A percentile compares a stretch with the other conserved stretches of the same genome.
phyloP scores from a whole-genome alignment of 2,113 vertebrate genomes.

The Benthochromis sp. region DNA sequence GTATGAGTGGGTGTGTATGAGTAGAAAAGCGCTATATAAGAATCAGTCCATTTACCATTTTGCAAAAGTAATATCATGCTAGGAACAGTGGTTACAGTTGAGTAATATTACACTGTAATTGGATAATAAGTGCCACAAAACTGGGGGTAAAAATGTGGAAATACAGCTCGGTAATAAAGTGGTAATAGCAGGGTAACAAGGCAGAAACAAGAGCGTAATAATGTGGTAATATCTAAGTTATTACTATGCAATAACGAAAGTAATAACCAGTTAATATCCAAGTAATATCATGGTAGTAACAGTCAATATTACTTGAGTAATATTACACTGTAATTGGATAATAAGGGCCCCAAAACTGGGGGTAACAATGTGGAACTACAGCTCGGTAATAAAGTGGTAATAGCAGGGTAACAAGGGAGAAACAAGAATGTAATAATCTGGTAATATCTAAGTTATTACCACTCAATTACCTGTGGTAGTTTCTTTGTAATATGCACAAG shows the following conservation, averaged over 20 bases:
- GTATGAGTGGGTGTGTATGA: neutral
- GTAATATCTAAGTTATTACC: neutral
- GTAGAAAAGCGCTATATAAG: neutral
- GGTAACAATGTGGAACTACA: accelerated
- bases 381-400: neutral
- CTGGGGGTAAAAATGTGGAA: neutral
- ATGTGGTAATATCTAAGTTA: neutral
- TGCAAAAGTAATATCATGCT: neutral
- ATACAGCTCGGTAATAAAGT: accelerated
- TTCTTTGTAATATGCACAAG: neutral
- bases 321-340: accelerated
- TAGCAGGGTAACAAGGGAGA: neutral
- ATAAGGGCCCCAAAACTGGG: accelerated
- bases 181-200: neutral
- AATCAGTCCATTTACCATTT: neutral
- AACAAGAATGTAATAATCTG: neutral
- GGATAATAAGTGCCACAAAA: accelerated
- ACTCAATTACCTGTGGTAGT: neutral
- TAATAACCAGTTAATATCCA: neutral
- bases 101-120: neutral
- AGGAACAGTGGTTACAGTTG: neutral
- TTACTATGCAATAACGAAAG: accelerated
- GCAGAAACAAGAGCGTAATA: accelerated
- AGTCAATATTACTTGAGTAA: neutral
- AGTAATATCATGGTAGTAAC: accelerated